These are phyloP conservation scores for Vulpes ferrilata DNA, from an alignment of 2,113 vertebrate genomes.

Conservation along the genomic window DNA sequence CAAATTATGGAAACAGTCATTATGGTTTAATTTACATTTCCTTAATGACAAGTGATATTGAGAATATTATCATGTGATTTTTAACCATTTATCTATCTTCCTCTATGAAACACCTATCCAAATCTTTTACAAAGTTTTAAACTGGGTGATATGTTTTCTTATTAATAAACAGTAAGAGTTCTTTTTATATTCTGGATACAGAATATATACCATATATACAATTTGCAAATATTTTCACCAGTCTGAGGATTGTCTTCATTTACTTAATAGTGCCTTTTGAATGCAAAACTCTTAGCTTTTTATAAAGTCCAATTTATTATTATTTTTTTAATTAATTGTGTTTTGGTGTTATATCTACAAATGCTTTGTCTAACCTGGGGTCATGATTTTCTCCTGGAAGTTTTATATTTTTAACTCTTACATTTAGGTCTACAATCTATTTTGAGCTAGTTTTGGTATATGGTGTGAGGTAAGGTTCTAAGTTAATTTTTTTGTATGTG, in stretches of 20 bases:
- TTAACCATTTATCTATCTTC: neutral
- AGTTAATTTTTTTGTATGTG: constrained; percentile 19
- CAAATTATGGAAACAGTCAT: neutral
- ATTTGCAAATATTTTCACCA: constrained; percentile 37
- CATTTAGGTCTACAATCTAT: neutral
- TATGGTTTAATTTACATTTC: constrained; percentile 29
- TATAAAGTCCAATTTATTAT: neutral
- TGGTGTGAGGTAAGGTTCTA: neutral
- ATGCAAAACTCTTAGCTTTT: neutral
- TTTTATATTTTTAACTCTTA: constrained; percentile 28
- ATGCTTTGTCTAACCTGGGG: neutral
- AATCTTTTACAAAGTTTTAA: constrained; percentile 34
- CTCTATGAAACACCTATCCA: neutral
- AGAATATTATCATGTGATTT: constrained; percentile 8
- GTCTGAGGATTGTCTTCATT: neutral
- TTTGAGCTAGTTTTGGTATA: constrained; percentile 17
- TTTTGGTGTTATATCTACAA: neutral
- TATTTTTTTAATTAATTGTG: neutral
- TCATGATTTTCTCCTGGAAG: neutral
- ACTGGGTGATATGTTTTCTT: constrained; percentile 2
- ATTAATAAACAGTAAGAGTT: constrained; percentile 4
- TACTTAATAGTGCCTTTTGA: constrained; percentile 7
- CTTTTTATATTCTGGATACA: neutral
- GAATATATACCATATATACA: neutral
- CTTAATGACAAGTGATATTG: neutral